A percentile compares a stretch with the other conserved stretches of the same genome.
phyloP scores from a whole-genome alignment of 2,113 vertebrate species.

The Lontra canadensis region DNA sequence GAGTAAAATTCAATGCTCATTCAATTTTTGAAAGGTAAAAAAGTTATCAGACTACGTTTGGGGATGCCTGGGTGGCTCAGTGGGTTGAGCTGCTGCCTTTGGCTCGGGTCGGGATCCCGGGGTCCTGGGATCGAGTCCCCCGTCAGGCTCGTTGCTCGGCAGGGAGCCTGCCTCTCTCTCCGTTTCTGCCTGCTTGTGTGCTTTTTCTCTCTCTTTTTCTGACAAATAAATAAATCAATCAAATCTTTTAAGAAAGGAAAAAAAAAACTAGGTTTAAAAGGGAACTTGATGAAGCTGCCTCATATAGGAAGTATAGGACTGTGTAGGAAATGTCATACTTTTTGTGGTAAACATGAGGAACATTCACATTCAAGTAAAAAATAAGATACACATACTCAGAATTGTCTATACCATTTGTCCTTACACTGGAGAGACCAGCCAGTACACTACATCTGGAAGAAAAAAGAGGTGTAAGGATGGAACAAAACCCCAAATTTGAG shows the following conservation, averaged over 20 bases:
- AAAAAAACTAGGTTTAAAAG: background rate
- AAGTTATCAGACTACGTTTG: background rate
- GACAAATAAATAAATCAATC: no score
- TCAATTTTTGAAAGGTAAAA: constrained; percentile 31
- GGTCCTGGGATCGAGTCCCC: no score
- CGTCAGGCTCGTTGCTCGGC: no score
- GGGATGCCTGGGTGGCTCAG: no score
- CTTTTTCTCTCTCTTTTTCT: no score
- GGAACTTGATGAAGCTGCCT: background rate
- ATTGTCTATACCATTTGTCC: background rate
- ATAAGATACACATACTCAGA: background rate
- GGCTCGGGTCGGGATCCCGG: no score
- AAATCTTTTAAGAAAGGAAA: no score
- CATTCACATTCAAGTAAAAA: background rate
- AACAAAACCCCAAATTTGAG: background rate
- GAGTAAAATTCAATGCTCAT: background rate
- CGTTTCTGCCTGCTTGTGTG: no score
- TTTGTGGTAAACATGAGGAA: background rate
- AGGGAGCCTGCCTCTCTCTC: no score
- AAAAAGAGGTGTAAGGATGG: background rate
- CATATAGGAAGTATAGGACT: background rate
- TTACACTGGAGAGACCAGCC: background rate
- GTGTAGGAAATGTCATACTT: background rate
- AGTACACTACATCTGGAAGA: background rate
- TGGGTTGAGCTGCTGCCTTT: no score